phyloP scores from a whole-genome alignment of 2,797 vertebrate species.

The Pristis pectinata region DNA sequence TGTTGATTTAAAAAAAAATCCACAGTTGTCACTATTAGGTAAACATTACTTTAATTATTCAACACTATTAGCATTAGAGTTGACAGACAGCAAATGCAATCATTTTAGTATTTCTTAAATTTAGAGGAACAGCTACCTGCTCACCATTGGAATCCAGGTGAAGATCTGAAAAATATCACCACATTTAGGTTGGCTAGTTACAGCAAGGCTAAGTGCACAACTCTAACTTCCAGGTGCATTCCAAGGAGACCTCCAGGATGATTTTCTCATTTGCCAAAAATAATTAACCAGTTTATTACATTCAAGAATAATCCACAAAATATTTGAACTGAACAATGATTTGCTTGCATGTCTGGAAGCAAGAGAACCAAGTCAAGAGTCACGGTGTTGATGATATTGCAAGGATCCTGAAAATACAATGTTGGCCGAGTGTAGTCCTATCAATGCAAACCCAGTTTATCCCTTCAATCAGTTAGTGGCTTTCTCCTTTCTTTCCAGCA shows the following conservation, averaged over 20 bases:
- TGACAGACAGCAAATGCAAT: slow-evolving; percentile 14
- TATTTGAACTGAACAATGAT: slow-evolving; percentile 37
- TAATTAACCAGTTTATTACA: slow-evolving; percentile 36
- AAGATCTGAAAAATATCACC: slow-evolving; percentile 20
- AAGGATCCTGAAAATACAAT: slow-evolving; percentile 49
- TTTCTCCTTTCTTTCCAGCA: slow-evolving; percentile 93
- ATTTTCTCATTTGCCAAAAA: slow-evolving; percentile 11
- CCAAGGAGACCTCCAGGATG: slow-evolving; percentile 27
- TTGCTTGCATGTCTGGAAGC: slow-evolving; percentile 26
- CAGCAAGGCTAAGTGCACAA: slow-evolving; percentile 22
- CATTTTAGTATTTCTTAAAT: slow-evolving; percentile 6
- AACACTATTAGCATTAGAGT: slow-evolving; percentile 1
- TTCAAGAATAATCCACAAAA: slow-evolving; percentile 37
- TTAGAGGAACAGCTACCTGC: neutral
- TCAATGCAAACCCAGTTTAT: slow-evolving; percentile 50
- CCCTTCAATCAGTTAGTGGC: slow-evolving; percentile 66
- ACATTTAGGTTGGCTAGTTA: neutral
- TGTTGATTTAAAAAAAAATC: neutral
- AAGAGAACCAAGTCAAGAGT: slow-evolving; percentile 23
- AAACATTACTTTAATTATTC: slow-evolving; percentile 37
- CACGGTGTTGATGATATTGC: slow-evolving; percentile 27
- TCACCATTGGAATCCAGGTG: slow-evolving; percentile 2
- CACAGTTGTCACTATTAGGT: slow-evolving; percentile 3
- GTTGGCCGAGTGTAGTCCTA: slow-evolving; percentile 59
- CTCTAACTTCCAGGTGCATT: slow-evolving; percentile 27